Evolutionary conservation across 2,113 vertebrate genomes (phyloP), one percentile per base, ranked within the genome.

Genomic region (Calypte anna): DNA sequence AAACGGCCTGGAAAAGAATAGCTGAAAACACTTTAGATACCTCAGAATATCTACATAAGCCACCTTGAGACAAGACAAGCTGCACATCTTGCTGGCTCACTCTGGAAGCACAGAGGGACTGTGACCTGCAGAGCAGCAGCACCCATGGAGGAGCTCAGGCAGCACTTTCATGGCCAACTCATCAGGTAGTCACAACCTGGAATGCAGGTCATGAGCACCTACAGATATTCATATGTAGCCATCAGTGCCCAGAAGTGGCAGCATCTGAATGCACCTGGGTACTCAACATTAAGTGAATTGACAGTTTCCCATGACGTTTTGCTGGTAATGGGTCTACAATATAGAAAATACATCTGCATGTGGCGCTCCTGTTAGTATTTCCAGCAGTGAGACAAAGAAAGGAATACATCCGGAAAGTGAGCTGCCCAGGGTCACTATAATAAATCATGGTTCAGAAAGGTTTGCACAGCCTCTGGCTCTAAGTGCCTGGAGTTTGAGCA

Each of bases 281-380:
- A 81, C 76, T 91, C 81, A 68, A 50, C 69, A 57, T 82, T 59
- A 79, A 87, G 36, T 72, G 40, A 92, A 87, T 63, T 87, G 90
- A 59, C 86, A 79, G 83, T 75, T 94, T 92, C 16, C 1, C 57
- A 91, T 92, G 68, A 92, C 44, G 81, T 92, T 91, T 75, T 94
- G 16, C 82, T 95, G 53, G 53, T 92, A 86, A 78, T 84, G 38
- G 40, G 40, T 75, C 81, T 92, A 61, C 74, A 89, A 91, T 84
- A 82, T 84, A 84, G 77, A 91, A 96, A 89, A 94, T 67, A 92
- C 27, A 91, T 44, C 87, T 6, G 28, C 77, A 87, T 87, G 66
- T 91, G 90, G 73, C 81, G 61, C 66, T 92, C 86, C 82, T 70
- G 50, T 91, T 87, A 86, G 70, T 70, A 81, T 69, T 92, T 86